Percentiles rank a stretch among this genome's conserved stretches.
Evolutionary conservation across 2,888 invertebrate genomes (phyloP).

Genomic region (Petrolisthes cinctipes): DNA sequence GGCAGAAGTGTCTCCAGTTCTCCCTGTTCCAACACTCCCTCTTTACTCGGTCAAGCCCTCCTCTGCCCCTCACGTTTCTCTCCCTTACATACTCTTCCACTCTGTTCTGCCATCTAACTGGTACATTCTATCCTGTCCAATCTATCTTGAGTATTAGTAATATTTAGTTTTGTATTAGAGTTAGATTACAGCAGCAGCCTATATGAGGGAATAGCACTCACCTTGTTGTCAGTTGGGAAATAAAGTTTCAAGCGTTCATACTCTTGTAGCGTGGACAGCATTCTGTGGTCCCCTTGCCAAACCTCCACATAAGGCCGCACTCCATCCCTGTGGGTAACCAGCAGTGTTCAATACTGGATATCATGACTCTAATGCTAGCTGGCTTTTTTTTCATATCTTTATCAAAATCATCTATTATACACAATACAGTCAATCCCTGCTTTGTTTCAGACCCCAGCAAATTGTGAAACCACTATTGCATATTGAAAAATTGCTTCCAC

Average conservation of each 20-base stretch:
- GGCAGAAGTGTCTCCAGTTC: too few relatives aligned
- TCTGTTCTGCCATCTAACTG: too few relatives aligned
- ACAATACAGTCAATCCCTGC: neutral
- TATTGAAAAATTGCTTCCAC: too few relatives aligned
- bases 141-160: neutral
- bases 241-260: constrained; percentile 89
- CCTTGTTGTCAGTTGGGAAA: constrained; percentile 80
- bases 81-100: too few relatives aligned
- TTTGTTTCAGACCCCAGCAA: too few relatives aligned
- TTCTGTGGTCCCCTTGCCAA: constrained; percentile 86
- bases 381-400: too few relatives aligned
- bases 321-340: constrained; percentile 78
- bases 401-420: neutral
- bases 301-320: constrained; percentile 94
- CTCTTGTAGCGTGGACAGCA: constrained; percentile 86
- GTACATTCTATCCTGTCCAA: too few relatives aligned
- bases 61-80: too few relatives aligned
- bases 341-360: neutral
- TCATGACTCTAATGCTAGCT: too few relatives aligned
- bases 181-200: neutral
- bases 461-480: too few relatives aligned
- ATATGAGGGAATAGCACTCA: constrained; percentile 68
- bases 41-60: too few relatives aligned
- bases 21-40: too few relatives aligned
- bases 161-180: neutral